Percentiles rank a stretch among this genome's conserved stretches.
Conservation (phyloP, 2,113 vertebrate species). For the Microcebus murinus region DNA sequence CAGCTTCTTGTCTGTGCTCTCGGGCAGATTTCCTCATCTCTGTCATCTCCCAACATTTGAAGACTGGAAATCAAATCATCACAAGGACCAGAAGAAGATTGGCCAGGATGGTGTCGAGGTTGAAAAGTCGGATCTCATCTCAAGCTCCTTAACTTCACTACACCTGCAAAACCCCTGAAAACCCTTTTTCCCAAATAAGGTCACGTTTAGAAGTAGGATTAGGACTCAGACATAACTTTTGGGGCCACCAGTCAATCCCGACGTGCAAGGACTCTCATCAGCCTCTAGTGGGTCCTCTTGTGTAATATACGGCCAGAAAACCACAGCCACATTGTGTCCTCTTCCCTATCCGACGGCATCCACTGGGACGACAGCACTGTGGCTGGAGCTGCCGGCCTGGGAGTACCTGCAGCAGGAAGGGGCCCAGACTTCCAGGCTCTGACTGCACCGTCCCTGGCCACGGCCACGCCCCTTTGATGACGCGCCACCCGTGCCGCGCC, state of each 20-base stretch:
- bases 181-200: neutral
- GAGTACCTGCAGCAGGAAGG: neutral
- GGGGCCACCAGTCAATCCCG: neutral
- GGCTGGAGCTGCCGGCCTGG: neutral
- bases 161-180: neutral
- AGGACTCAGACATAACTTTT: neutral
- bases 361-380: neutral
- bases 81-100: neutral
- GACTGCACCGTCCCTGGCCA: fast-evolving
- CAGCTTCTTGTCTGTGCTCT: neutral
- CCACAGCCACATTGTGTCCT: neutral
- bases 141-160: neutral
- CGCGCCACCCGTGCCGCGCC: too few species aligned
- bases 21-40: neutral
- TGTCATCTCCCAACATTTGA: neutral
- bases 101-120: neutral
- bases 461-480: fast-evolving
- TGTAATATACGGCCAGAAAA: neutral
- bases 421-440: neutral
- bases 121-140: neutral
- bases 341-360: neutral
- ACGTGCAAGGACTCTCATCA: neutral
- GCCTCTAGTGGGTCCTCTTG: neutral
- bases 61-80: neutral
- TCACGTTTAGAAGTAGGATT: neutral